Evolutionary conservation across 2,888 invertebrate genomes (phyloP), one percentile per base, ranked within the genome.

Genomic region (Luperina nickerlii): DNA sequence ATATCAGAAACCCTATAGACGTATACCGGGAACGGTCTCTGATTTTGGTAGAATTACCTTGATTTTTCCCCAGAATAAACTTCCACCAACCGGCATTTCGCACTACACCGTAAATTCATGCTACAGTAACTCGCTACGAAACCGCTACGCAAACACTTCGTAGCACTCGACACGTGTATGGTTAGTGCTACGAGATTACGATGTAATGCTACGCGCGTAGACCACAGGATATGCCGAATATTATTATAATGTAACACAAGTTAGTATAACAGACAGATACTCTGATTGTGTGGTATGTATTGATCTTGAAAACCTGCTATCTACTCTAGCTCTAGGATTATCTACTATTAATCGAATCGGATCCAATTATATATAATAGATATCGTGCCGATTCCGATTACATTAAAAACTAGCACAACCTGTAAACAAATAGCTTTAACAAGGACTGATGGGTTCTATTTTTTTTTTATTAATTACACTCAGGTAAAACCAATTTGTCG

Each of bases 71-170:
- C 38, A 63, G 13, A 45, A 45, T 60, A 32, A 32, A 73, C 42
- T n/a, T 24, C 11, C 20, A 65, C 7, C 4, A 54, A 57, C 45
- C 51, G 11, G 32, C 63, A 76, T 66, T 74, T 71, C 8, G 27
- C 32, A 38, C 60, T 38, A 70, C 77, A 27, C 60, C 45, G 75
- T 73, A 75, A 72, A 82, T 72, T 68, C 42, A 69, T 74, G 69
- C 45, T 79, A 76, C 62, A 75, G 68, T 38, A 69, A 76, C 45
- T 73, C 38, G 79, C 82, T 84, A 86, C 83, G 72, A 74, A 81
- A 81, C 78, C 62, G 74, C 83, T 86, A 86, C 84, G 79, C 45
- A 74, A 81, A 76, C 70, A 79, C 15, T 84, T 78, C 86, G 87
- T 84, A 86, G 86, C 82, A 66, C 71, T 71, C 67, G 62, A 60